These are phyloP conservation scores for Dexiosoma caninum DNA, from an alignment of 2,888 invertebrate species.

Conservation along the genomic window DNA sequence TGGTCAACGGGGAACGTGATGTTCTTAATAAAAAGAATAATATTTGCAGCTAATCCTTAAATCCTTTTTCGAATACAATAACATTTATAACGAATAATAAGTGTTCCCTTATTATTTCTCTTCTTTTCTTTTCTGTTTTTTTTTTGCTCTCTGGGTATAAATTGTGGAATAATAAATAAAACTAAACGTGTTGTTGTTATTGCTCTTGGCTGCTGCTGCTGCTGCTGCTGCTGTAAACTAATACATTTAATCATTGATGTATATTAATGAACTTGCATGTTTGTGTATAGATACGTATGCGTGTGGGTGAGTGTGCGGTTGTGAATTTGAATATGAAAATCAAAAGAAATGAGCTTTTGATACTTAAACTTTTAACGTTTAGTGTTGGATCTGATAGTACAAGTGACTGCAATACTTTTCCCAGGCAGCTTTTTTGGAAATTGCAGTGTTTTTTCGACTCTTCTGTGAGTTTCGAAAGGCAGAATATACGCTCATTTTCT, in stretches of 20 bases:
- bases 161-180: constrained; percentile 21
- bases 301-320: not conserved
- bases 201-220: constrained; percentile 16
- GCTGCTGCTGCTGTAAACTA: constrained; percentile 13
- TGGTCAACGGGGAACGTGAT: constrained; percentile 65
- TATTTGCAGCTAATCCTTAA: constrained; percentile 26
- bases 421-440: no score
- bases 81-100: not conserved
- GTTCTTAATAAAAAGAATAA: constrained; percentile 35
- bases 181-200: not conserved
- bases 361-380: constrained; percentile 41
- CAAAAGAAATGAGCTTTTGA: constrained; percentile 25
- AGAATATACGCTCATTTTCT: no score
- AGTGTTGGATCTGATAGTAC: not conserved
- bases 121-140: not conserved
- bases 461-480: no score
- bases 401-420: no score
- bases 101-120: no score
- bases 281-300: not conserved
- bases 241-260: constrained; percentile 37
- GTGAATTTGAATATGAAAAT: constrained; percentile 2
- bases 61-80: constrained; percentile 19
- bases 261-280: not conserved
- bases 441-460: no score
- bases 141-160: not conserved